These are phyloP conservation scores for Eurytoma adleriae DNA, from an alignment of 2,888 invertebrate genomes.

Conservation along the genomic window DNA sequence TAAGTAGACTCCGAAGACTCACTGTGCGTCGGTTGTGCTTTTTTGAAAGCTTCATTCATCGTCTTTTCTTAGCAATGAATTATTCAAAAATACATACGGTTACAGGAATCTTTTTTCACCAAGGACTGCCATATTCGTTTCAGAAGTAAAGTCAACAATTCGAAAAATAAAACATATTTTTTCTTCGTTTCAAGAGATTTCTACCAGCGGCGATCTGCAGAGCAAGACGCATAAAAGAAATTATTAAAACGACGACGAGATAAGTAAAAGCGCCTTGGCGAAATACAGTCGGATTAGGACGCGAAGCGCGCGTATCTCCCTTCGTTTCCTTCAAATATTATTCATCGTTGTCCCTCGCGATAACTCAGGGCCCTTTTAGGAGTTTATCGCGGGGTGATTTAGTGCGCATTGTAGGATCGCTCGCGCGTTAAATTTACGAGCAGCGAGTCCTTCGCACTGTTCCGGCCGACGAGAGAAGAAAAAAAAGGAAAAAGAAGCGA, in stretches of 20 bases:
- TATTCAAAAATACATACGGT: no score
- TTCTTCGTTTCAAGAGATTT: no score
- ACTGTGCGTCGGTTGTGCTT: no score
- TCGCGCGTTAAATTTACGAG: constrained; percentile 53
- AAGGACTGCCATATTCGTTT: no score
- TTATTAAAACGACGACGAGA: neutral
- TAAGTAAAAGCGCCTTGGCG: neutral
- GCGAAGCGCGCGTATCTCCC: no score
- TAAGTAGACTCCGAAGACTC: no score
- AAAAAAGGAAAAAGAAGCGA: neutral
- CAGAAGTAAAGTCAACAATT: no score
- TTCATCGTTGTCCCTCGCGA: constrained; percentile 38
- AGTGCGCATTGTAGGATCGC: constrained; percentile 49
- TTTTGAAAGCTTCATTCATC: no score
- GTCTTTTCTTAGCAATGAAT: no score
- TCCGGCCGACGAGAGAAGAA: neutral
- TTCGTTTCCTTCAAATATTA: constrained; percentile 19
- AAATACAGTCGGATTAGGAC: no score
- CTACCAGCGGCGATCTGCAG: neutral
- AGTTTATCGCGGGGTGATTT: constrained; percentile 51
- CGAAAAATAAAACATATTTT: no score
- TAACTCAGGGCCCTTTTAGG: constrained; percentile 55
- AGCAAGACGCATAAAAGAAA: neutral
- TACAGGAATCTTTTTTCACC: no score
- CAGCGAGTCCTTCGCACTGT: neutral